Conservation (phyloP, 1,140 invertebrate species). For the Polypedilum vanderplanki region DNA sequence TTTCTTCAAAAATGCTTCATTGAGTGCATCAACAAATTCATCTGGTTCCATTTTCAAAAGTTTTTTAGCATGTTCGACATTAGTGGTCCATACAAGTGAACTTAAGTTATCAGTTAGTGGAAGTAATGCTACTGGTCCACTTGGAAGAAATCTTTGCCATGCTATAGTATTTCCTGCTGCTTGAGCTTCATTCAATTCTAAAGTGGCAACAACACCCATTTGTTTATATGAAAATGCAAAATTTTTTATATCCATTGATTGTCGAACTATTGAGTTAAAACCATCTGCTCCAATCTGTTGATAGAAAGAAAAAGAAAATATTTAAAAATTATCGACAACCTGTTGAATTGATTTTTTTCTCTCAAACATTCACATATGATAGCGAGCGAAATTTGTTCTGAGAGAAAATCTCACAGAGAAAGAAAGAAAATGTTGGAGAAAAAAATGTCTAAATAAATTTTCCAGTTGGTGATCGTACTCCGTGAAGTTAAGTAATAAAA, state of each 20-base stretch:
- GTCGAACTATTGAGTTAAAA: conserved; percentile 74
- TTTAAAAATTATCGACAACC: too few species aligned
- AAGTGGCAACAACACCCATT: conserved; percentile 82
- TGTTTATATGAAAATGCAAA: conserved; percentile 80
- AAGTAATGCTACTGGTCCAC: conserved; percentile 83
- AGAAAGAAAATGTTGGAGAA: too few species aligned
- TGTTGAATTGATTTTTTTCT: too few species aligned
- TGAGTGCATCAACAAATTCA: conserved; percentile 83
- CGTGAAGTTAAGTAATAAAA: too few species aligned
- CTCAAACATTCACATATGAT: too few species aligned
- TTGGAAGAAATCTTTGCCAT: conserved; percentile 92
- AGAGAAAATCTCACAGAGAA: too few species aligned
- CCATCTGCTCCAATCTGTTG: conserved; percentile 89
- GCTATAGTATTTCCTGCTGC: conserved; percentile 68
- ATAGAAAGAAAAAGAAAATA: neutral
- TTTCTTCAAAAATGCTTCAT: conserved; percentile 74
- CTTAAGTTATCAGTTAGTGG: conserved; percentile 71
- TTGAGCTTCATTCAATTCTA: conserved; percentile 62
- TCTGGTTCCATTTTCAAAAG: conserved; percentile 63
- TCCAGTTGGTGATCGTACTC: too few species aligned
- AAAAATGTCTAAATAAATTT: too few species aligned
- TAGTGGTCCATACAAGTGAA: conserved; percentile 89
- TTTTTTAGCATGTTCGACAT: conserved; percentile 62
- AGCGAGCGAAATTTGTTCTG: too few species aligned
- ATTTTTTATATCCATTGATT: conserved; percentile 70